A percentile compares a stretch with the other conserved stretches of the same genome.
phyloP scores from a whole-genome alignment of 1,140 invertebrate genomes.

The Bombus fervidus region DNA sequence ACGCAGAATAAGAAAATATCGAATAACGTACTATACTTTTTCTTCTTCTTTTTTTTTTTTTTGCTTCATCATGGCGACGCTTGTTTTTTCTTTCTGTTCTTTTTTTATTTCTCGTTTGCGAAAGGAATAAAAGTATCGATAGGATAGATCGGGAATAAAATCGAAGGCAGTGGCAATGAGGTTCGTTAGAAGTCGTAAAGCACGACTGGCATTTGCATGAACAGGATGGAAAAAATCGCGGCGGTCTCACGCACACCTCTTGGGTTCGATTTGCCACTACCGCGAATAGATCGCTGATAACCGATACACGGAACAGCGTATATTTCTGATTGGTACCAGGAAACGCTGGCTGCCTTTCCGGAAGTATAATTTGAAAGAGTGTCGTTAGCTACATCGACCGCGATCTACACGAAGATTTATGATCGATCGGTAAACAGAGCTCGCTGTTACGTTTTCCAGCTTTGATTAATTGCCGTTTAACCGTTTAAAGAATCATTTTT shows the following conservation, averaged over 20 bases:
- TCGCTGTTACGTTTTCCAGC: not conserved
- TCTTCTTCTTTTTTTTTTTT: not conserved
- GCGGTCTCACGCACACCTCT: constrained; percentile 5
- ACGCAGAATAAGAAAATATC: not conserved
- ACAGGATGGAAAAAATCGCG: constrained; percentile 39
- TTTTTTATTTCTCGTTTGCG: not conserved
- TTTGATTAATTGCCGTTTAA: not conserved
- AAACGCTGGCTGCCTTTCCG: not conserved
- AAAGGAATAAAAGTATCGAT: not conserved
- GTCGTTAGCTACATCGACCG: not conserved
- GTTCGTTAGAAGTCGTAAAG: constrained; percentile 58
- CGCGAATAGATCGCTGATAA: constrained; percentile 52
- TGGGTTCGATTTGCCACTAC: constrained; percentile 16
- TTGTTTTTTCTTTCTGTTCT: not conserved
- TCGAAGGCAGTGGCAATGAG: constrained; percentile 43
- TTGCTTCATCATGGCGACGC: not conserved
- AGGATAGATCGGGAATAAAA: constrained; percentile 59
- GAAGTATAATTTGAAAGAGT: not conserved
- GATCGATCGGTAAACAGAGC: not conserved
- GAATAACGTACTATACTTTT: not conserved
- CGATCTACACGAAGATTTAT: not conserved
- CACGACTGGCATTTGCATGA: constrained; percentile 34
- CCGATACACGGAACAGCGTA: constrained; percentile 48
- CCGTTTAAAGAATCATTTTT: not conserved
- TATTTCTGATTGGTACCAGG: constrained; percentile 27